These are phyloP conservation scores for Bombus soroeensis DNA, from an alignment of 1,140 invertebrate genomes.

Conservation along the genomic window DNA sequence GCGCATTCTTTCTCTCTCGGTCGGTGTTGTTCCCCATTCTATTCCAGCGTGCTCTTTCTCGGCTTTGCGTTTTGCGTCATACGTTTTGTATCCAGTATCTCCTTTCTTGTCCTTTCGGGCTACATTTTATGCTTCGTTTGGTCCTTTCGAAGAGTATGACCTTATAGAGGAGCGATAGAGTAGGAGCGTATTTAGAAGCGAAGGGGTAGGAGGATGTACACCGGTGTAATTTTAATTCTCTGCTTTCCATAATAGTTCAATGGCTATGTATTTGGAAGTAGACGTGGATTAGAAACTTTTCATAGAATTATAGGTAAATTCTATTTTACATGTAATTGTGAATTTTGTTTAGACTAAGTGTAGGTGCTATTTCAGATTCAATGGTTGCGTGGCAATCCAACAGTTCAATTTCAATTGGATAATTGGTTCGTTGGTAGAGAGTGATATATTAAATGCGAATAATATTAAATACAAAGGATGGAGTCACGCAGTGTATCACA, in stretches of 20 bases:
- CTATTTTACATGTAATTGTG: too few relatives aligned
- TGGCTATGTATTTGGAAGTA: too few relatives aligned
- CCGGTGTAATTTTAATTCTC: neutral
- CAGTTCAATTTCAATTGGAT: neutral
- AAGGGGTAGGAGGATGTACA: neutral
- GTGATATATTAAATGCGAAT: too few relatives aligned
- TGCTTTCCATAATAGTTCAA: too few relatives aligned
- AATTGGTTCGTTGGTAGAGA: too few relatives aligned
- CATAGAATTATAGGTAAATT: too few relatives aligned
- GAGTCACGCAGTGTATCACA: too few relatives aligned
- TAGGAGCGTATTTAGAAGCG: neutral
- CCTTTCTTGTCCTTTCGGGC: neutral
- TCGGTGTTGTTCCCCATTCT: neutral
- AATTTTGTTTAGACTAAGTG: neutral
- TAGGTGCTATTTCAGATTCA: fast-evolving
- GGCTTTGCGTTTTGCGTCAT: neutral
- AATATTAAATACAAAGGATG: neutral
- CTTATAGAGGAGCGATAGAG: neutral
- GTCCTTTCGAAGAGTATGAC: neutral
- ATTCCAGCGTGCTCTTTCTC: too few relatives aligned
- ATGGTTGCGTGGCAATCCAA: neutral
- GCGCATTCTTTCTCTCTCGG: neutral
- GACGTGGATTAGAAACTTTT: too few relatives aligned
- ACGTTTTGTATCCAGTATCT: neutral
- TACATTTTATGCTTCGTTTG: constrained; percentile 8